Evolutionary conservation across 2,888 invertebrate genomes (phyloP).

Genomic region (Nasonia oneida): DNA sequence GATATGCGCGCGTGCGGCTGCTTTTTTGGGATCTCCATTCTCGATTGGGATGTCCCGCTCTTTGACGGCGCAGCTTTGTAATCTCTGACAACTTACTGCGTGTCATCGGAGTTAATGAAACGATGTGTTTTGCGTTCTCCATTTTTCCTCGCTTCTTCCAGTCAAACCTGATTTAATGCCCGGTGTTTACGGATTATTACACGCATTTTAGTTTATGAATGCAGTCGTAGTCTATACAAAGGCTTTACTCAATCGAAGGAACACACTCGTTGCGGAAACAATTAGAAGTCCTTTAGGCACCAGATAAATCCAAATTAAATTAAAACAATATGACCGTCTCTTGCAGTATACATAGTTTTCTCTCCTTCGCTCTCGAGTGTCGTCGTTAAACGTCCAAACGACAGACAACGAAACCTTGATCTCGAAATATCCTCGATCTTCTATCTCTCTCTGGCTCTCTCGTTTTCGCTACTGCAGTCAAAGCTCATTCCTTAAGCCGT

Average conservation of each 20-base stretch:
- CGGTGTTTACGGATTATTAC: background rate
- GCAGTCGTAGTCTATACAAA: background rate
- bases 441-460: background rate
- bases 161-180: background rate
- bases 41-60: background rate
- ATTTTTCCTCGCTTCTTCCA: background rate
- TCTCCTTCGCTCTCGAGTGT: slow-evolving; percentile 3
- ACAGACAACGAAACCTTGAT: slow-evolving; percentile 46
- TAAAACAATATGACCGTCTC: slow-evolving; percentile 30
- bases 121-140: background rate
- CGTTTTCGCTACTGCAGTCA: slow-evolving; percentile 53
- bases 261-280: background rate
- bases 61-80: background rate
- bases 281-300: slow-evolving; percentile 2
- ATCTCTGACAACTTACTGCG: background rate
- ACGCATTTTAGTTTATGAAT: background rate
- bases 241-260: background rate
- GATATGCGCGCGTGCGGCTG: background rate
- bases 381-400: slow-evolving; percentile 36
- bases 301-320: slow-evolving; percentile 37
- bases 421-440: slow-evolving; percentile 54
- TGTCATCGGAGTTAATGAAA: background rate
- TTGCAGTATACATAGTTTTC: slow-evolving; percentile 18
- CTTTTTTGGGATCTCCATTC: background rate
- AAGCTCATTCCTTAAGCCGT: slow-evolving; percentile 64